phyloP scores from a whole-genome alignment of 2,113 vertebrate genomes.

The Ifrita kowaldi region DNA sequence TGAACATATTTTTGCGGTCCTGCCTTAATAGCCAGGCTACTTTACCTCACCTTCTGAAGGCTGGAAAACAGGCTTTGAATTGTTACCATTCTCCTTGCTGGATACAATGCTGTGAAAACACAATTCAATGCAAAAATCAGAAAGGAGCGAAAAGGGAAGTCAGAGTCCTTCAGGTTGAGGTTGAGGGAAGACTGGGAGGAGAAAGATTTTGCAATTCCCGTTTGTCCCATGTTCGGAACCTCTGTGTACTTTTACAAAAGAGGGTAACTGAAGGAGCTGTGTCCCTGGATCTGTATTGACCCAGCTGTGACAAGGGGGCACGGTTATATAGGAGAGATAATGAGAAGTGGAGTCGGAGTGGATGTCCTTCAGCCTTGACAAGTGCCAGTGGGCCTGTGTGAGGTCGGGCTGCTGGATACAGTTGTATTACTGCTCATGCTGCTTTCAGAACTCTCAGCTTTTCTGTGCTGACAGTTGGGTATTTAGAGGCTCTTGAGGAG shows the following conservation, averaged over 20 bases:
- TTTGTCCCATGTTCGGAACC: background rate
- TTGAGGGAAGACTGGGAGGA: background rate
- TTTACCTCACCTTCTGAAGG: background rate
- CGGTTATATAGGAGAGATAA: fast-evolving
- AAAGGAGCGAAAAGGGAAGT: background rate
- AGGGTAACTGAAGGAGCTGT: background rate
- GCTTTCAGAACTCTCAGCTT: background rate
- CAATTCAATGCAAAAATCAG: background rate
- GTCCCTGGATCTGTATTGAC: background rate
- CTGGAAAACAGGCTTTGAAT: background rate
- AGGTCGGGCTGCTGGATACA: background rate
- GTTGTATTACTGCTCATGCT: fast-evolving
- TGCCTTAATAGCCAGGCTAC: background rate
- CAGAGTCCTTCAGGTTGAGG: background rate
- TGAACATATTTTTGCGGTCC: fast-evolving
- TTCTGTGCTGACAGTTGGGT: background rate
- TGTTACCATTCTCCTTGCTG: background rate
- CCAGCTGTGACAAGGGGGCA: background rate
- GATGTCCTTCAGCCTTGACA: background rate
- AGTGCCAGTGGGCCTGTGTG: background rate
- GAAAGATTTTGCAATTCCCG: background rate
- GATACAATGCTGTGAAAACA: background rate
- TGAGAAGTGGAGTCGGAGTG: background rate
- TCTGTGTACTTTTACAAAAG: background rate
- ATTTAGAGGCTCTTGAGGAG: background rate